Evolutionary conservation across 2,888 invertebrate species (phyloP).

Genomic region (Podabrus alpinus): DNA sequence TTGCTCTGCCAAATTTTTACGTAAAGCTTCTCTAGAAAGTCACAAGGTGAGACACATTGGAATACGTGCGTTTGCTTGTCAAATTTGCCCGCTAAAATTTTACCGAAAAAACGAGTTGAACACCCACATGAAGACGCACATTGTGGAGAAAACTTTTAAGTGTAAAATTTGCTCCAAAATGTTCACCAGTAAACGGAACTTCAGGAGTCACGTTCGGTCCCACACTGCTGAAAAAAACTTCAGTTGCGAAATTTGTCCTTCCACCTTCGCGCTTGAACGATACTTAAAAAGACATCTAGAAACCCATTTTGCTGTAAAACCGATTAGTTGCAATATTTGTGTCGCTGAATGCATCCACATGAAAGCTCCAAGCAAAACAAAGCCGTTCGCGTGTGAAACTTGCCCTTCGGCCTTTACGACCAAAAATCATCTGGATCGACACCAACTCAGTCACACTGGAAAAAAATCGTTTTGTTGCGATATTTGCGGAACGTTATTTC

Average conservation of each 20-base stretch:
- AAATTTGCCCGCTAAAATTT: not conserved
- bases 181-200: not conserved
- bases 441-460: not conserved
- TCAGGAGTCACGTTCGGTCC: not conserved
- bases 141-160: not conserved
- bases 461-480: not conserved
- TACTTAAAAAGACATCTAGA: too few relatives aligned
- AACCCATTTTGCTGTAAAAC: too few relatives aligned
- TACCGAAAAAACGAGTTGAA: not conserved
- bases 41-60: not conserved
- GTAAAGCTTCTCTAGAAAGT: not conserved
- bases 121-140: not conserved
- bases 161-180: not conserved
- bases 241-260: too few relatives aligned
- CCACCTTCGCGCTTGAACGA: too few relatives aligned
- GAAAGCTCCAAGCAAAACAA: too few relatives aligned
- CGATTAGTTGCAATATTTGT: too few relatives aligned
- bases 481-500: not conserved
- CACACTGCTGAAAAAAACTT: too few relatives aligned
- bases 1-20: too few relatives aligned
- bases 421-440: not conserved
- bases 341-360: too few relatives aligned
- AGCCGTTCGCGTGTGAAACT: not conserved
- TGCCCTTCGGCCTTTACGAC: not conserved
- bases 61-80: not conserved